Base-by-base conservation (phyloP, 2,888 invertebrate species). In the Aleiodes testaceus region DNA sequence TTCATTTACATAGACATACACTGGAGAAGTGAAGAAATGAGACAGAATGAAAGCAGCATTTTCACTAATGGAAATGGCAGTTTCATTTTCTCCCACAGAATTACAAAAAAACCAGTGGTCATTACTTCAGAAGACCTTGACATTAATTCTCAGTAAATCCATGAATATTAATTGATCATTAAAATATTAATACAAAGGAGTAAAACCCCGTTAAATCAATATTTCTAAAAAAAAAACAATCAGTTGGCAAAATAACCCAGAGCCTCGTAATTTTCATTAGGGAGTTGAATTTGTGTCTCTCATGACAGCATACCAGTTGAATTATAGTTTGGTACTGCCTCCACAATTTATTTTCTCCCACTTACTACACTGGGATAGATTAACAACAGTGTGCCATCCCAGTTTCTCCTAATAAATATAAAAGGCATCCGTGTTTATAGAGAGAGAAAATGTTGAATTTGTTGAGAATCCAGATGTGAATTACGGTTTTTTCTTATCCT, bases 321-420 rank as follows among this genome's bases (percentile, higher is more conserved):
- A 36, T 36, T 36, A 36, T 36, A 16, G 14, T 79, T 70, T 70
- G 70, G 66, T 72, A 70, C 73, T 36, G 36, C 36, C 36, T 14
- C 49, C 49, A 16, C 20, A 49, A 49, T 49, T 49, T 49, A 49
- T 49, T 49, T 16, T 49, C 16, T 49, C 49, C 16, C 18, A 47
- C 47, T 70, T 69, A 47, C 47, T 47, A 70, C 70, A 75, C 74
- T 75, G 73, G 73, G 79, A 79, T 78, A 75, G 79, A 81, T 82
- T 79, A 81, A 82, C 77, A 76, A 22, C 53, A 11, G 78, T 74
- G 70, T 69, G 74, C 71, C 66, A 72, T 74, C 16, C 72, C 36
- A 36, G 69, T 69, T 64, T 75, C 72, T 73, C 72, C 78, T 79
- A 81, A 82, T 81, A 80, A 82, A 80, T 81, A 80, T 80, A 79